phyloP scores from a whole-genome alignment of 2,113 vertebrate species.

The Ceyx margarethae region DNA sequence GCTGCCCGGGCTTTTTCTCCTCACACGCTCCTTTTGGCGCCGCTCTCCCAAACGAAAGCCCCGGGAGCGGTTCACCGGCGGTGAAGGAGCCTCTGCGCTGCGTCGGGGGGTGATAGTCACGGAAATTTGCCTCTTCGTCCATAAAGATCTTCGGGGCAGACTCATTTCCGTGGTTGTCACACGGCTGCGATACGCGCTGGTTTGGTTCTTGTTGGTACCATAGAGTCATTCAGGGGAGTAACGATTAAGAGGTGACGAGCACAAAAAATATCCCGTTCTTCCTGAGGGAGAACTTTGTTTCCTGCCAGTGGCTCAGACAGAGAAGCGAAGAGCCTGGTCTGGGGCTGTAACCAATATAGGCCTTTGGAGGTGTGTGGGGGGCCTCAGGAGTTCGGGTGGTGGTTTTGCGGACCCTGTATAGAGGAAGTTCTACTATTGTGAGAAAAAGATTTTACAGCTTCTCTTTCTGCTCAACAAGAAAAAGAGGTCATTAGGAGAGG shows the following conservation, averaged over 20 bases:
- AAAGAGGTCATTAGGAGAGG: neutral
- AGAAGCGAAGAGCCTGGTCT: neutral
- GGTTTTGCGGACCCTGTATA: neutral
- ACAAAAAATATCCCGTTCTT: neutral
- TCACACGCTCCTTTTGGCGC: neutral
- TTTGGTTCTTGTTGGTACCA: neutral
- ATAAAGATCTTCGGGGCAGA: neutral
- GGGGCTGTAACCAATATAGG: rapidly evolving
- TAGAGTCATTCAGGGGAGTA: neutral
- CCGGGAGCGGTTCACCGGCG: rapidly evolving
- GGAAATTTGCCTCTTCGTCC: neutral
- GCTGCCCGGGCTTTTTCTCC: neutral
- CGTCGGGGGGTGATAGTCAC: neutral
- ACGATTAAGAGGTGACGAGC: neutral
- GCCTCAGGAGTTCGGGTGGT: rapidly evolving
- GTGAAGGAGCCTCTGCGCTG: neutral
- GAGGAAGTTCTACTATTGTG: neutral
- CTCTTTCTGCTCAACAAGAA: neutral
- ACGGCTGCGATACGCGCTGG: neutral
- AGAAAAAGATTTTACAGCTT: neutral
- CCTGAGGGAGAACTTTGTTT: neutral
- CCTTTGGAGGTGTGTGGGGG: neutral
- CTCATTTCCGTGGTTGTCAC: neutral
- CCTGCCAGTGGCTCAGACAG: neutral
- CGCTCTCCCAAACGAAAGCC: neutral